Evolutionary conservation across 2,888 invertebrate species (phyloP), one percentile per base, ranked within the genome.

Genomic region (Watsonalla cultraria): DNA sequence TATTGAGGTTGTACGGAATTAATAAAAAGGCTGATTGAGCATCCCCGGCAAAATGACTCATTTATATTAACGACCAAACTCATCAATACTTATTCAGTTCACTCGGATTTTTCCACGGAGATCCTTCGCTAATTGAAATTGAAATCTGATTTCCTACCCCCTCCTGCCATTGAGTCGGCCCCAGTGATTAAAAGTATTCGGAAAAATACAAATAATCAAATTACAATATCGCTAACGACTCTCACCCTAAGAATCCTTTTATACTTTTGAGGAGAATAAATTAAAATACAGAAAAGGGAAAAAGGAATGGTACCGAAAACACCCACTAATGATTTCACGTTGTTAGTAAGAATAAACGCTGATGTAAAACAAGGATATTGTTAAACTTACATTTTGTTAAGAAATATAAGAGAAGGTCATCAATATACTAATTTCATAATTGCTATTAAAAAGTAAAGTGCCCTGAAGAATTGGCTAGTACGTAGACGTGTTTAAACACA

Each of bases 201-300:
- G 80, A 86, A 89, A 90, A 91, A 89, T 85, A 91, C 89, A 91
- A 91, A 90, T 90, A 91, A 91, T 91, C 87, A 89, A 91, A 91
- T 91, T 91, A 91, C 91, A 91, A 91, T 91, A 91, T 91, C 88
- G 89, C 87, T 91, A 91, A 91, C 91, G 87, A 74, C 66, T 68
- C 72, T 74, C 76, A 73, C 84, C 87, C 84, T 79, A 80, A 76
- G 83, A 89, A 90, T 90, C 90, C 90, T 90, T 90, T 90, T 90
- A 86, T 86, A 86, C 86, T 89, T 87, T 86, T 79, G 70, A 82
- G 81, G 87, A 86, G 87, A 86, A 89, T 88, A 88, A 90, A 90
- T 89, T 89, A 87, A 82, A 72, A 78, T 60, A 62, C 76, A 80
- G 76, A 84, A 80, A 82, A 80, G 82, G 78, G 80, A 75, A 71